Conservation (phyloP, 2,888 invertebrate genomes). For the Parthenolecanium corni region DNA sequence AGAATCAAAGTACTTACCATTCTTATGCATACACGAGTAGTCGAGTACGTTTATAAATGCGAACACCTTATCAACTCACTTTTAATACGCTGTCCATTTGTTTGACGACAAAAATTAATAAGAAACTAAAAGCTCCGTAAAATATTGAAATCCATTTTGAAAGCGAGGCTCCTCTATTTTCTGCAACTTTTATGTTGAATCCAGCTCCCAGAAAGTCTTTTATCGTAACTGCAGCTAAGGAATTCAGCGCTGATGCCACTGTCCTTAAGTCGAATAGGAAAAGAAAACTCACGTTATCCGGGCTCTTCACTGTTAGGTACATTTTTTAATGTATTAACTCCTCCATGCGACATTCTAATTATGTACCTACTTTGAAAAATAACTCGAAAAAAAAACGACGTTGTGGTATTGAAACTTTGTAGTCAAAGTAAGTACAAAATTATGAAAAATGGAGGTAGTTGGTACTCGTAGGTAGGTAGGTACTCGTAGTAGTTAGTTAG, state of each 20-base stretch:
- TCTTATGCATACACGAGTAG: no score
- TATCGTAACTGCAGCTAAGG: slow-evolving; percentile 78
- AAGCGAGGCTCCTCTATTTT: slow-evolving; percentile 61
- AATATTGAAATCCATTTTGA: slow-evolving; percentile 55
- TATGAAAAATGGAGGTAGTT: no score
- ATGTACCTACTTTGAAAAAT: not conserved
- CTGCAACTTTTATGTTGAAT: slow-evolving; percentile 56
- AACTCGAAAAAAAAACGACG: not conserved
- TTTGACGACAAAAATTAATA: slow-evolving; percentile 73
- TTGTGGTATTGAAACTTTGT: not conserved
- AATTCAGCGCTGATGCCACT: slow-evolving; percentile 88
- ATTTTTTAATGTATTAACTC: no score
- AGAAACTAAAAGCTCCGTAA: slow-evolving; percentile 65
- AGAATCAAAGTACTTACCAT: no score
- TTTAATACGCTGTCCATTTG: slow-evolving; percentile 77
- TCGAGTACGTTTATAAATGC: no score
- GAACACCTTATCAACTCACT: no score
- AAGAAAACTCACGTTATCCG: not conserved
- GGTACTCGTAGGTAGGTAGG: no score
- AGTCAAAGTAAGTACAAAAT: no score
- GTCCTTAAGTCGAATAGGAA: slow-evolving; percentile 54
- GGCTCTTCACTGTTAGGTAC: not conserved
- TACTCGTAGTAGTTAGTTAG: no score
- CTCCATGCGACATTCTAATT: no score
- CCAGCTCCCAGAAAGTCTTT: slow-evolving; percentile 72